A percentile compares a stretch with the other conserved stretches of the same genome.
These are phyloP conservation scores for Ceratosolen fusciceps DNA, from an alignment of 1,140 invertebrate genomes.

Conservation along the genomic window DNA sequence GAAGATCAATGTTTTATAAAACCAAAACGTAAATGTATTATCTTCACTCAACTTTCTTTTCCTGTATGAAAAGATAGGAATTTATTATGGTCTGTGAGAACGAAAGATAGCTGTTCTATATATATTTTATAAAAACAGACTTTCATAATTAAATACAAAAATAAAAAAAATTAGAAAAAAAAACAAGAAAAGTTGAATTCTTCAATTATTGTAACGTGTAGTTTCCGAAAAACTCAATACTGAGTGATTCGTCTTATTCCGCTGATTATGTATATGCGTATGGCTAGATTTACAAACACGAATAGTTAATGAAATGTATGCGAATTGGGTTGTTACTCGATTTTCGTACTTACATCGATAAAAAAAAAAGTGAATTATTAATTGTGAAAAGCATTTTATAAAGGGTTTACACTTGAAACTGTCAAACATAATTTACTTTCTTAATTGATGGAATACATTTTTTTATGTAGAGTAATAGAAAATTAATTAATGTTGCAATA, in stretches of 20 bases:
- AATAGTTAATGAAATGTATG: slow-evolving; percentile 12
- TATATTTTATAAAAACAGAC: slow-evolving; percentile 33
- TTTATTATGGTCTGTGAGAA: slow-evolving; percentile 9
- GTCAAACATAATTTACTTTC: not conserved
- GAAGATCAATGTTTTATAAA: slow-evolving; percentile 5
- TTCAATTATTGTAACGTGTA: not conserved
- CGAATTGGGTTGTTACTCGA: not conserved
- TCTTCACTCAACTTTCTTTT: not conserved
- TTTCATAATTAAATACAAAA: too few relatives aligned
- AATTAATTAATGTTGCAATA: not conserved
- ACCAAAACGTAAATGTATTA: slow-evolving; percentile 6
- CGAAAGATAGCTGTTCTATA: not conserved
- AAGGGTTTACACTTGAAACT: not conserved
- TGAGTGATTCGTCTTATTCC: slow-evolving; percentile 10
- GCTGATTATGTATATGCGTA: slow-evolving; percentile 5
- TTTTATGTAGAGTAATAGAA: not conserved
- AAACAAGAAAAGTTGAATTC: not conserved
- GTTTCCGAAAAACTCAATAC: not conserved
- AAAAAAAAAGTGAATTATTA: slow-evolving; percentile 16
- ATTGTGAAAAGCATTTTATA: slow-evolving; percentile 22
- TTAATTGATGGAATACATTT: not conserved
- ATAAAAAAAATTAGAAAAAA: not conserved
- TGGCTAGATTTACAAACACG: not conserved
- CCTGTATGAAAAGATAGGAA: not conserved
- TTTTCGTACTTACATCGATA: slow-evolving; percentile 19